A percentile compares a stretch with the other conserved stretches of the same genome.
Evolutionary conservation across 2,888 invertebrate genomes (phyloP).

Genomic region (Zelleria hepariella): DNA sequence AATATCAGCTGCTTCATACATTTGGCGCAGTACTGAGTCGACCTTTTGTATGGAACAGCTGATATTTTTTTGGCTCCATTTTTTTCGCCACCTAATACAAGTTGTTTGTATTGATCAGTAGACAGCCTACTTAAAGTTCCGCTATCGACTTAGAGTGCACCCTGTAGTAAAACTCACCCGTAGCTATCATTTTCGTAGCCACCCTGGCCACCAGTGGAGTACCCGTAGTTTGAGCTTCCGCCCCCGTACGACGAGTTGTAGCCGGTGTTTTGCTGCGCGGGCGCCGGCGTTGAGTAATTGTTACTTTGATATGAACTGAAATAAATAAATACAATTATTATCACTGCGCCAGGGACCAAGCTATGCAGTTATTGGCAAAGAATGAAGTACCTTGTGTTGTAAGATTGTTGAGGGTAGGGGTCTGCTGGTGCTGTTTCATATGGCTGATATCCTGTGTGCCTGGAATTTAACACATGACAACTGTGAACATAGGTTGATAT

Average conservation of each 20-base stretch:
- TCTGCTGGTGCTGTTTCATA: conserved; percentile 53
- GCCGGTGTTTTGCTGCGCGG: conserved; percentile 34
- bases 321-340: neutral
- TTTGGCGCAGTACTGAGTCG: no score
- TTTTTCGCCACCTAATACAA: no score
- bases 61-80: no score
- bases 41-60: no score
- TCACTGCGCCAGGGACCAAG: no score
- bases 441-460: conserved; percentile 56
- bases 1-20: no score
- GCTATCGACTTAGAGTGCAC: no score
- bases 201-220: conserved; percentile 46
- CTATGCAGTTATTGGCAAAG: neutral
- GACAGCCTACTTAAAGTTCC: no score
- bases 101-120: no score
- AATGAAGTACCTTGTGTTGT: neutral
- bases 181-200: conserved; percentile 55
- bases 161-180: conserved; percentile 37
- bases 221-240: conserved; percentile 39
- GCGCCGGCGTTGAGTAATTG: conserved; percentile 43
- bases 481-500: neutral
- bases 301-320: conserved; percentile 51
- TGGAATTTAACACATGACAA: neutral
- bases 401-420: conserved; percentile 41
- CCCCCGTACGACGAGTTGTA: conserved; percentile 35